A percentile compares a stretch with the other conserved stretches of the same genome.
Conservation (phyloP, 2,113 vertebrate species). For the Onychostoma macrolepis region DNA sequence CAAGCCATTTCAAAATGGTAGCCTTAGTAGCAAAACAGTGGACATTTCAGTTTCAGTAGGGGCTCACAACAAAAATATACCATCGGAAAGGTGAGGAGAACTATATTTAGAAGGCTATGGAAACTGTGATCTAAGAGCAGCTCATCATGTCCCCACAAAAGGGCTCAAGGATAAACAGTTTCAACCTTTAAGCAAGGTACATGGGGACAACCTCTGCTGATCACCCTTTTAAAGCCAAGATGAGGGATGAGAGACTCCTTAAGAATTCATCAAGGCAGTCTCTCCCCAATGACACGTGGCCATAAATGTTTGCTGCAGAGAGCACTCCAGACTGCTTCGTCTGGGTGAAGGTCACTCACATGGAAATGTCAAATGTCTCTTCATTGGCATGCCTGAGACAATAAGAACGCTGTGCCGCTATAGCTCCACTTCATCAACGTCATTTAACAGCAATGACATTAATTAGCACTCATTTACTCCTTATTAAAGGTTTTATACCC, state of each 20-base stretch:
- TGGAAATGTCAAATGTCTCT: constrained; percentile 40
- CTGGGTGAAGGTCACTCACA: constrained; percentile 42
- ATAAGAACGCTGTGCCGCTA: neutral
- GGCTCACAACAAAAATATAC: neutral
- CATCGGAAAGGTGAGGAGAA: neutral
- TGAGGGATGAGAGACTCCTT: constrained; percentile 22
- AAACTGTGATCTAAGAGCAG: constrained; percentile 6
- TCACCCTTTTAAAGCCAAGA: constrained; percentile 19
- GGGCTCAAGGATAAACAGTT: constrained; percentile 33
- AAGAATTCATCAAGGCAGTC: constrained; percentile 38
- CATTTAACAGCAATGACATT: constrained; percentile 22
- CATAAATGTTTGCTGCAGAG: constrained; percentile 34
- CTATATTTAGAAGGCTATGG: neutral
- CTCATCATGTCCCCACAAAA: constrained; percentile 15
- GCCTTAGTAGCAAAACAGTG: neutral
- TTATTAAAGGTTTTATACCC: neutral
- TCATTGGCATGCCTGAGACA: constrained; percentile 36
- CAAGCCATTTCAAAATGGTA: neutral
- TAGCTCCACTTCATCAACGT: constrained; percentile 29
- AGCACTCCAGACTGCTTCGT: constrained; percentile 21
- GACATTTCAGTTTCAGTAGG: neutral
- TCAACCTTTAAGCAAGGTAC: constrained; percentile 30
- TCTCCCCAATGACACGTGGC: constrained; percentile 24
- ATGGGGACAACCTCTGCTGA: constrained; percentile 16
- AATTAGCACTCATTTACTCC: constrained; percentile 24